Conservation (phyloP, 1,140 invertebrate species). For the Drosophila aff. region DNA sequence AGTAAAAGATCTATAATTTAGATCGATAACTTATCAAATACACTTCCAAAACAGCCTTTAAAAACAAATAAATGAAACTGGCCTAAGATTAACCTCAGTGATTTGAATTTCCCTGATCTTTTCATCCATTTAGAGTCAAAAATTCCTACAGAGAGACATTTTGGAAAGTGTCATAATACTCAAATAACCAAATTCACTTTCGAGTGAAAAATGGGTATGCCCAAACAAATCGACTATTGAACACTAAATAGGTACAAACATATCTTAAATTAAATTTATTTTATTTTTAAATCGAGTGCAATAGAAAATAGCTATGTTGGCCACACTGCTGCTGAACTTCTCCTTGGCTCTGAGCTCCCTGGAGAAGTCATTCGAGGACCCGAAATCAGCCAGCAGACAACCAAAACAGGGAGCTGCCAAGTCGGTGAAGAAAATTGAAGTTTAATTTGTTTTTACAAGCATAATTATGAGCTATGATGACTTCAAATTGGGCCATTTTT, state of each 20-base stretch:
- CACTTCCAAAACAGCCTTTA: no score
- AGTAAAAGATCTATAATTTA: neutral
- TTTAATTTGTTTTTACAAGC: slow-evolving; percentile 79
- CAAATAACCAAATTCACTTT: neutral
- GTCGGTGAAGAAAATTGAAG: slow-evolving; percentile 58
- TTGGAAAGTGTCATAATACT: no score
- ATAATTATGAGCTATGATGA: slow-evolving; percentile 52
- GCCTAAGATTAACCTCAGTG: neutral
- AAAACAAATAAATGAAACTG: neutral
- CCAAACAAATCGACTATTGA: neutral
- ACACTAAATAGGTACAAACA: neutral
- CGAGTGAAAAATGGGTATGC: neutral
- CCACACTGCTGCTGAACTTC: neutral
- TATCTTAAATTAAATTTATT: neutral
- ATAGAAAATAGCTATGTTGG: neutral
- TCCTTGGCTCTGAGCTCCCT: neutral
- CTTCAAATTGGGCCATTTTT: slow-evolving; percentile 20
- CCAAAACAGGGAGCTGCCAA: slow-evolving; percentile 6
- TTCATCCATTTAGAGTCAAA: neutral
- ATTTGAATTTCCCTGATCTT: neutral
- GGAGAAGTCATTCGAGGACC: slow-evolving; percentile 8
- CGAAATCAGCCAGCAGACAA: slow-evolving; percentile 21
- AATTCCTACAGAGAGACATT: neutral
- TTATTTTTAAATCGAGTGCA: neutral
- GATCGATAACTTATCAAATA: neutral